These are phyloP conservation scores for Salvelinus sp. DNA, from an alignment of 2,113 vertebrate species.

Conservation along the genomic window DNA sequence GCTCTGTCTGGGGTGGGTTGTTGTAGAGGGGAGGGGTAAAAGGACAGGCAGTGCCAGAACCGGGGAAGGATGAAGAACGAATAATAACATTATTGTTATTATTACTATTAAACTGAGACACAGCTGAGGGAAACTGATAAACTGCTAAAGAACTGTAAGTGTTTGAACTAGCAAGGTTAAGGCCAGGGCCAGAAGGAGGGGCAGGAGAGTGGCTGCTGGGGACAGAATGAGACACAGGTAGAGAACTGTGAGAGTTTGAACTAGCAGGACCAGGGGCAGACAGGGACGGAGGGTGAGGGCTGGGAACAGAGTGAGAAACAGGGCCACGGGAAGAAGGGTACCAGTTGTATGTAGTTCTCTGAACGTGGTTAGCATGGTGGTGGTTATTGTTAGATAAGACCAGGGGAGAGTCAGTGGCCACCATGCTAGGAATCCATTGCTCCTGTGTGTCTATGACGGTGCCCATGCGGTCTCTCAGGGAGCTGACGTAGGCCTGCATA, in stretches of 20 bases:
- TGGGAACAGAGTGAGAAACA: conserved; percentile 8
- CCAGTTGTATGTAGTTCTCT: neutral
- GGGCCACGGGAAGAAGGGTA: neutral
- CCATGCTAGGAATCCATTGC: neutral
- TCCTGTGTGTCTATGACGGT: conserved; percentile 46
- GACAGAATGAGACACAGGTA: no score
- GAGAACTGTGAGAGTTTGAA: no score
- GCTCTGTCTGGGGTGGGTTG: neutral
- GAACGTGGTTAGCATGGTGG: neutral
- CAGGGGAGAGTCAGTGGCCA: neutral
- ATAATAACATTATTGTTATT: no score
- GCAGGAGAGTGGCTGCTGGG: no score
- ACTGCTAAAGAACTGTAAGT: neutral
- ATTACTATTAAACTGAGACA: no score
- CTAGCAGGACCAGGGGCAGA: neutral
- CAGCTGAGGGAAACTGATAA: neutral
- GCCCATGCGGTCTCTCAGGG: conserved; percentile 77
- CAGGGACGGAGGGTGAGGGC: neutral
- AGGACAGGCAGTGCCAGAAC: neutral
- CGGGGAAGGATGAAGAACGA: neutral
- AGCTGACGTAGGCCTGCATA: conserved; percentile 81
- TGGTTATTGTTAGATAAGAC: neutral
- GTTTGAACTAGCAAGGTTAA: no score
- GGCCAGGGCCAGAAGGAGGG: no score
- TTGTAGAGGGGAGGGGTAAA: neutral